Conservation (phyloP, 2,797 vertebrate genomes). For the Trachops cirrhosus region DNA sequence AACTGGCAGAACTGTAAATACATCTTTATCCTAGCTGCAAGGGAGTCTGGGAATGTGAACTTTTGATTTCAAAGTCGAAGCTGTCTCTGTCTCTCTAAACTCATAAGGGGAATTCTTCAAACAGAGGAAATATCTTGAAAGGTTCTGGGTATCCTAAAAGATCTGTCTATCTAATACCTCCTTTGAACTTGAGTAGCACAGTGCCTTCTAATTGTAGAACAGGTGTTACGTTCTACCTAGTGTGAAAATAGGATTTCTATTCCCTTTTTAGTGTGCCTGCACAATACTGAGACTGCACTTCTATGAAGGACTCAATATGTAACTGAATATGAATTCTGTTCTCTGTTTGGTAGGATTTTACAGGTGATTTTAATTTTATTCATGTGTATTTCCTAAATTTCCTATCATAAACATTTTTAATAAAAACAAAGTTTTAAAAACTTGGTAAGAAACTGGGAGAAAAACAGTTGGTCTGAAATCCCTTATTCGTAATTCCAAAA, state of each 20-base stretch:
- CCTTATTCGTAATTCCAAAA: constrained; percentile 11
- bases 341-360: neutral
- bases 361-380: neutral
- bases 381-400: neutral
- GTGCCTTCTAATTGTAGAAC: neutral
- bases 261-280: neutral
- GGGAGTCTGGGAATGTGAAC: neutral
- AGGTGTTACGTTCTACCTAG: neutral
- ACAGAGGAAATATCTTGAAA: neutral
- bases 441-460: neutral
- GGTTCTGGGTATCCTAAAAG: neutral
- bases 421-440: neutral
- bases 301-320: neutral
- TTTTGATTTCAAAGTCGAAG: neutral
- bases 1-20: neutral
- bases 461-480: neutral
- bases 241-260: neutral
- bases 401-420: neutral
- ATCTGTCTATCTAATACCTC: neutral
- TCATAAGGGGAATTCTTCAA: neutral
- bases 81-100: neutral
- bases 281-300: neutral
- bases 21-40: neutral
- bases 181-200: neutral
- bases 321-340: neutral